A percentile compares a stretch with the other conserved stretches of the same genome.
phyloP scores from a whole-genome alignment of 37 sponge, comb jelly and placozoan genomes.

The Crambe crambe region DNA sequence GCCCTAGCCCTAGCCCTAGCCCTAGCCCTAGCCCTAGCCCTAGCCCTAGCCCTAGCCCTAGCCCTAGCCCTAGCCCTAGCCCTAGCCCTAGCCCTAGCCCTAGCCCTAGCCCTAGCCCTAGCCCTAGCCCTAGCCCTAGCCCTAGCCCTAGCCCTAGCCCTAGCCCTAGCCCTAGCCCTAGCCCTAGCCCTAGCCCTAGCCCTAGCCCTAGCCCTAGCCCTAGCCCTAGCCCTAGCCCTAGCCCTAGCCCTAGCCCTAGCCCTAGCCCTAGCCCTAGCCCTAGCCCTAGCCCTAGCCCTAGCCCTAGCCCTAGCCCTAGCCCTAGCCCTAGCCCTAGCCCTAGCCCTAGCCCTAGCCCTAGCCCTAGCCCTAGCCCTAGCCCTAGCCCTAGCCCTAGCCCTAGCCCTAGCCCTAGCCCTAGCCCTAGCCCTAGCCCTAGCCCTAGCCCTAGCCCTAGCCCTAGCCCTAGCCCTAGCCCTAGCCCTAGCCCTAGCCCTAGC shows the following conservation, averaged over 20 bases:
- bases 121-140: constrained; percentile 1
- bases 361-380: background rate
- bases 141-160: constrained; percentile 1
- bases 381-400: constrained; percentile 1
- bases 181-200: constrained; percentile 1
- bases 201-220: constrained; percentile 1
- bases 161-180: background rate
- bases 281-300: background rate
- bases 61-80: background rate
- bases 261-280: background rate
- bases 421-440: background rate
- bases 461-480: background rate
- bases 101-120: background rate
- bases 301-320: background rate
- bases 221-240: background rate
- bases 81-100: background rate
- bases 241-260: background rate
- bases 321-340: constrained; percentile 1
- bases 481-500: background rate
- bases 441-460: background rate
- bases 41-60: background rate
- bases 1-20: constrained; percentile 1
- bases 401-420: constrained; percentile 1
- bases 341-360: constrained; percentile 1
- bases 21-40: background rate